Evolutionary conservation across 2,797 vertebrate species (phyloP), one percentile per base, ranked within the genome.

Genomic region (Myotis myotis): DNA sequence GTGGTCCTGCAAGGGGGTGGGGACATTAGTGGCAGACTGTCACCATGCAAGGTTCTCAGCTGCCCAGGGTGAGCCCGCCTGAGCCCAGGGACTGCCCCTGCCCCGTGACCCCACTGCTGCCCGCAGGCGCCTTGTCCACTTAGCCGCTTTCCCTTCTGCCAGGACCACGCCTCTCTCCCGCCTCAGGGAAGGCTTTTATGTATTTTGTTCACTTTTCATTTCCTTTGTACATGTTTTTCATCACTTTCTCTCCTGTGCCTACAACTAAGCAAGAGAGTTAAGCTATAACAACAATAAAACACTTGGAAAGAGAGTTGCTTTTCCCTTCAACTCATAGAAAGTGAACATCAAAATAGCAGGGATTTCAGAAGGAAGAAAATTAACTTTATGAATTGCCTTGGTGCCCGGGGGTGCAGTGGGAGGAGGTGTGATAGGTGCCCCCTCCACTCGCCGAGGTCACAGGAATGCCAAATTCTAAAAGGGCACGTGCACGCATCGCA

Each of bases 281-380:
- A 89, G 80, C 19, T 66, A 51, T 38, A 82, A 38, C 53, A 91
- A 72, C 55, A 94, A 86, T 64, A 64, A 87, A 81, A 91, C 60
- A 93, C 47, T 62, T 71, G 19, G 38, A 91, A 90, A 95, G n/a
- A 83, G 49, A 93, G 82, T 87, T 70, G 66, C 55, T 94, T 82
- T 51, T 82, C 51, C 71, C 41, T 93, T 93, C 49, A 51, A 74
- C 44, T 94, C 22, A 57, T 16, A 89, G 25, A 89, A 94, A 84
- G 4, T 57, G 62, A 71, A 83, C 47, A 66, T 68, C 51, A 36
- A 76, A 96, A 49, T 84, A 76, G 62, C 22, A 79, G 23, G 13
- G 55, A 86, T 71, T 95, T 97, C 16, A 25, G 44, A 36, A 64
- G 53, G 41, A 64, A 88, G 79, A 88, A 33, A 90, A 60, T 36